Percentiles rank a stretch among this genome's conserved stretches.
Evolutionary conservation across 2,888 invertebrate genomes (phyloP).

Genomic region (Drosophila suboccidentalis): DNA sequence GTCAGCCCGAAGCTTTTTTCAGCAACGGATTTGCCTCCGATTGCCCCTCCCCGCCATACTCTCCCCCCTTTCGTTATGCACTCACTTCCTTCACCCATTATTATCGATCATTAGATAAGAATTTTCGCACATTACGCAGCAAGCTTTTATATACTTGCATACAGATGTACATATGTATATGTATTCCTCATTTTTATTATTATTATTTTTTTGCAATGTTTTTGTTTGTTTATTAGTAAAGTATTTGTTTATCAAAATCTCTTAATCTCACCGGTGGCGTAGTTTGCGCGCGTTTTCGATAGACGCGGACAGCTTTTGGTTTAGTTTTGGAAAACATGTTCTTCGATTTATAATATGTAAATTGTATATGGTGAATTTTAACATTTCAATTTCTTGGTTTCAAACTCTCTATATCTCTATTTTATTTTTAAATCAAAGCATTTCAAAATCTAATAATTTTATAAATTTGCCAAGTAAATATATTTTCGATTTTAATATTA

Average conservation of each 20-base stretch:
- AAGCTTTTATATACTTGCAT: constrained; percentile 34
- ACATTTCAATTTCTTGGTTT: too few relatives aligned
- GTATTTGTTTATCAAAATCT: constrained; percentile 68
- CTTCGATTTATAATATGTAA: neutral
- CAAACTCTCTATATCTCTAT: too few relatives aligned
- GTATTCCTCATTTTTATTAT: neutral
- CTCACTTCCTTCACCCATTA: constrained; percentile 56
- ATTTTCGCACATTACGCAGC: constrained; percentile 51
- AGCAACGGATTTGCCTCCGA: neutral
- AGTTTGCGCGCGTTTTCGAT: neutral
- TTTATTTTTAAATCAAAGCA: neutral
- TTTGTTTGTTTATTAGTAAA: constrained; percentile 60
- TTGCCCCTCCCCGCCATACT: neutral
- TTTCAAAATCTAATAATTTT: too few relatives aligned
- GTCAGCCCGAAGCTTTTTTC: constrained; percentile 39
- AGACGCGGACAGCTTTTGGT: neutral
- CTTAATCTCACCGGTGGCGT: constrained; percentile 47
- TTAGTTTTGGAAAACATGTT: neutral
- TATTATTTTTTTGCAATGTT: constrained; percentile 58
- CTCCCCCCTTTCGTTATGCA: constrained; percentile 39
- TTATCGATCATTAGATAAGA: constrained; percentile 75
- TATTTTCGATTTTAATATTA: too few relatives aligned
- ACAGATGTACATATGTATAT: too few relatives aligned
- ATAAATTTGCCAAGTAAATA: neutral
- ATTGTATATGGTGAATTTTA: neutral